Base-by-base conservation (phyloP, 2,888 invertebrate genomes). In the Agonum fuliginosum region DNA sequence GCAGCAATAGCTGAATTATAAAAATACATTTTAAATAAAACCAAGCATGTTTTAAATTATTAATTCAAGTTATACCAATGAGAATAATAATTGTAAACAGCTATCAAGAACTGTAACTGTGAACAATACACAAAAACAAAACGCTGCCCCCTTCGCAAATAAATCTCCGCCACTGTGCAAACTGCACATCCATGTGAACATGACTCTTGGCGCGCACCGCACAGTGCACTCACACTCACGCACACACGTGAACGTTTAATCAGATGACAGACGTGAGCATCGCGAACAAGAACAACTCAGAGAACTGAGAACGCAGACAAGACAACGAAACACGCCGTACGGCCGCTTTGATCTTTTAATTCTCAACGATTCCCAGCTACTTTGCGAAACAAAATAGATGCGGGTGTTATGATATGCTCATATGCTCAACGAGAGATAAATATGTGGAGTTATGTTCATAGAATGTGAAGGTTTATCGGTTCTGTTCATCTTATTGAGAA, bases 201-300 rank as follows among this genome's bases (percentile, higher is more conserved):
- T 46, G 6, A 46, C 37, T 4, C 4, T 10, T 12, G 37, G 37
- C 37, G 37, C 37, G 37, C 3, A 17, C 65, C 19, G 37, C 37
- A 12, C 37, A 12, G 1, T 46, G 34, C 19, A 46, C 46, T 12
- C 43, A 8, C 14, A 41, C 22, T 27, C 69, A 37, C 22, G 41
- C n/a, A 69, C 69, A 69, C 43, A 69, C 46, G 46, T 24, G 46
- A 46, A 72, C 72, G 37, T 72, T 51, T 72, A 72, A 72, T 72
- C 72, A 72, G 72, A 72, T 72, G 72, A 72, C 72, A 72, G 72
- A 72, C 72, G 51, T 27, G 72, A 72, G 69, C 30, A 65, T 8
- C 27, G 46, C 34, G 17, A 54, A 22, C 22, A 30, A 30, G 4
- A 30, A 30, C 3, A 5, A 30, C 30, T 5, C 3, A 5, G 8